These are phyloP conservation scores for Julus scandinavius DNA, from an alignment of 2,888 invertebrate species.

Conservation along the genomic window DNA sequence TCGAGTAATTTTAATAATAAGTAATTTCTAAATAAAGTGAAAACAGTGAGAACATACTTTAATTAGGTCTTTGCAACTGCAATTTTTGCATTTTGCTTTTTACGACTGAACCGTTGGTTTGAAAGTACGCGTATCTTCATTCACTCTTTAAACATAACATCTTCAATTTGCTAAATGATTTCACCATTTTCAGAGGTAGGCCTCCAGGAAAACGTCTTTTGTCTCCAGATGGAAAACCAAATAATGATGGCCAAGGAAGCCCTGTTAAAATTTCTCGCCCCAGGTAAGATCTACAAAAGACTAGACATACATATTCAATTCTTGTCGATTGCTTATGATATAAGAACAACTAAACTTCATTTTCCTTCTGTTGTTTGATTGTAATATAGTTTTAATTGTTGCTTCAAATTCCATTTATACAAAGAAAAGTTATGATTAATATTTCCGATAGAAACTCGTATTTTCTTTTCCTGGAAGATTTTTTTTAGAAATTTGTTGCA, in stretches of 20 bases:
- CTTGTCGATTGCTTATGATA: too few relatives aligned
- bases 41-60: too few relatives aligned
- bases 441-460: too few relatives aligned
- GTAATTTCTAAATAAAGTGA: too few relatives aligned
- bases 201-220: slow-evolving; percentile 43
- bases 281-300: background rate
- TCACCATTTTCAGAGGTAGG: slow-evolving; percentile 46
- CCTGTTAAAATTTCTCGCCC: slow-evolving; percentile 18
- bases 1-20: too few relatives aligned
- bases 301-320: too few relatives aligned
- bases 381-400: too few relatives aligned
- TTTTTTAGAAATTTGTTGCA: background rate
- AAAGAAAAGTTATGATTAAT: background rate
- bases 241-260: slow-evolving; percentile 5
- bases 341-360: too few relatives aligned
- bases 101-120: too few relatives aligned
- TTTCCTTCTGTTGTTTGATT: too few relatives aligned
- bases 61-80: too few relatives aligned
- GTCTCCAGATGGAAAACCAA: slow-evolving; percentile 29
- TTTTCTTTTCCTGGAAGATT: background rate
- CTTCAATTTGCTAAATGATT: background rate
- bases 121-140: background rate
- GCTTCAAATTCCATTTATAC: background rate
- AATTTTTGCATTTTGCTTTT: too few relatives aligned
- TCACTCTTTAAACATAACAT: background rate